phyloP scores from a whole-genome alignment of 2,888 invertebrate species.

The Alcis repandata region DNA sequence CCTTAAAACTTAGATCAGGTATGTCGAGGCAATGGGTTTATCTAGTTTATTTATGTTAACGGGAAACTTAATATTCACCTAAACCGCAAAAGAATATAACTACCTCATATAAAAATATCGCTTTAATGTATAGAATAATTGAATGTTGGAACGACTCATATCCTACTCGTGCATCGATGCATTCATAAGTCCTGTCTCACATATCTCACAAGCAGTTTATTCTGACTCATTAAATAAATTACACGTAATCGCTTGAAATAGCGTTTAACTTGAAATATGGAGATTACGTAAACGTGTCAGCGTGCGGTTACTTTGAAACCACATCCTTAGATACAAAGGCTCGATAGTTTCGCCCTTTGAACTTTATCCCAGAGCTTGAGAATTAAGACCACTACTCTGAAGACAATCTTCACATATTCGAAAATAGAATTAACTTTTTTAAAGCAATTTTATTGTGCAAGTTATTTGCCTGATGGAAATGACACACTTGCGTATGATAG shows the following conservation, averaged over 20 bases:
- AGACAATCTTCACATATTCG: neutral
- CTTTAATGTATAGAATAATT: too few species aligned
- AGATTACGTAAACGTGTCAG: constrained; percentile 57
- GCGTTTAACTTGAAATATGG: constrained; percentile 56
- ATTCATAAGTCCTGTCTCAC: constrained; percentile 1
- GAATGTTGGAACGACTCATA: constrained; percentile 3
- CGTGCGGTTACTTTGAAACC: constrained; percentile 56
- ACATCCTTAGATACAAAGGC: constrained; percentile 61
- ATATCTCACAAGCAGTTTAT: neutral
- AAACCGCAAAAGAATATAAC: too few species aligned
- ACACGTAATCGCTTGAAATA: constrained; percentile 55
- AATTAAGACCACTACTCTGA: constrained; percentile 47
- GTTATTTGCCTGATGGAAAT: too few species aligned
- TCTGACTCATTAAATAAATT: constrained; percentile 47
- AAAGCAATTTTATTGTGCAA: too few species aligned
- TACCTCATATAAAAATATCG: too few species aligned
- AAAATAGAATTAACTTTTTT: too few species aligned
- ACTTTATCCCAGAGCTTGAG: constrained; percentile 67
- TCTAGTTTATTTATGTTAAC: too few species aligned
- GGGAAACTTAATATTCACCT: too few species aligned
- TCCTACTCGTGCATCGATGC: constrained; percentile 1
- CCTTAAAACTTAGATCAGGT: too few species aligned
- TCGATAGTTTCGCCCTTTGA: constrained; percentile 71
- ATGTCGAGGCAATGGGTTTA: too few species aligned
- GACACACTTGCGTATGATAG: too few species aligned